Conservation (phyloP, 2,888 invertebrate species). For the Volucella zonaria region DNA sequence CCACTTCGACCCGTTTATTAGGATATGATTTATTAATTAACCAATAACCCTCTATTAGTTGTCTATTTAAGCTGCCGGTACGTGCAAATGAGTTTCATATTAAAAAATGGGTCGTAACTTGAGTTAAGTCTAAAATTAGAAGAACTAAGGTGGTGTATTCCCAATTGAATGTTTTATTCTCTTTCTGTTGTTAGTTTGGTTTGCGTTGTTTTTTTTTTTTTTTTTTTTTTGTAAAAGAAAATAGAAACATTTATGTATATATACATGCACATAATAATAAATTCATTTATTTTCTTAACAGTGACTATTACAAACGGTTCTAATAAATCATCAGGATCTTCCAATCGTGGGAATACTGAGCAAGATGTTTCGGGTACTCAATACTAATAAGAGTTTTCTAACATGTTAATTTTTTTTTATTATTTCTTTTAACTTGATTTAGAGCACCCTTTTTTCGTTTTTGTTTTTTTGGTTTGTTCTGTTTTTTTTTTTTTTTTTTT, state of each 20-base stretch:
- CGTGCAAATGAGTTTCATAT: too few relatives aligned
- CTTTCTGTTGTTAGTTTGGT: background rate
- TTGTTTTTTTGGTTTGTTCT: constrained; percentile 16
- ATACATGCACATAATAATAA: constrained; percentile 12
- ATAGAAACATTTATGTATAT: background rate
- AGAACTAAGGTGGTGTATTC: too few relatives aligned
- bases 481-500: constrained; percentile 22
- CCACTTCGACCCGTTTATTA: too few relatives aligned
- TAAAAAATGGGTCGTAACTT: too few relatives aligned
- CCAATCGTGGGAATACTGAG: constrained; percentile 82
- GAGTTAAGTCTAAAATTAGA: too few relatives aligned
- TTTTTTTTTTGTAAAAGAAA: background rate
- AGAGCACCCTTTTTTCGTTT: constrained; percentile 5
- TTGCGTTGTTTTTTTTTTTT: background rate
- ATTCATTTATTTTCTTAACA: constrained; percentile 53
- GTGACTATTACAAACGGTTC: constrained; percentile 82
- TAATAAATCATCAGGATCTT: constrained; percentile 82
- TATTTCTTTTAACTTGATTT: too few relatives aligned
- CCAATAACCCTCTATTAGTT: too few relatives aligned
- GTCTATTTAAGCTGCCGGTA: too few relatives aligned
- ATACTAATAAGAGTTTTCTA: constrained; percentile 72
- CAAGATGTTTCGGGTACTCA: constrained; percentile 81
- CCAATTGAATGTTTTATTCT: too few relatives aligned
- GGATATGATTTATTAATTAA: too few relatives aligned
- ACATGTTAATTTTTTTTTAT: constrained; percentile 30